Percentiles rank a stretch among this genome's conserved stretches.
These are phyloP conservation scores for Kryptolebias marmoratus DNA, from an alignment of 2,113 vertebrate species.

Conservation along the genomic window DNA sequence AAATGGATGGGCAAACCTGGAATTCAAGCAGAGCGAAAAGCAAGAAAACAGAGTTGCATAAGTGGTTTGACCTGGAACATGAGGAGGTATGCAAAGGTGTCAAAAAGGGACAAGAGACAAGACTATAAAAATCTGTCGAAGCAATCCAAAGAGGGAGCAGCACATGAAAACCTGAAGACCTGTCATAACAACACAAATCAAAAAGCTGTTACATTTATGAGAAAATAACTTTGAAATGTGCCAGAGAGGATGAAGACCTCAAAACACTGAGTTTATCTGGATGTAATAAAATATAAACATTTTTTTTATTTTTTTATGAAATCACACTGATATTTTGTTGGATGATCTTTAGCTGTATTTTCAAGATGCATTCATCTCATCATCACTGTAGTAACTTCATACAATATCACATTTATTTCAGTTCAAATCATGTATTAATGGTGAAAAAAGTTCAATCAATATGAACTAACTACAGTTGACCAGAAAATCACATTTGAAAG, in stretches of 20 bases:
- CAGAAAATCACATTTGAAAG: too few relatives aligned
- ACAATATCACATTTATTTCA: too few relatives aligned
- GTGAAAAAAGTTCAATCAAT: too few relatives aligned
- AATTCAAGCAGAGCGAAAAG: neutral
- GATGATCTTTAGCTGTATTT: neutral
- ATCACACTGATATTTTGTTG: neutral
- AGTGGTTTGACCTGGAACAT: neutral
- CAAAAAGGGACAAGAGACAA: neutral
- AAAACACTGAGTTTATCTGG: neutral
- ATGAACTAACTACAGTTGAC: too few relatives aligned
- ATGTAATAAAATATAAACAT: neutral
- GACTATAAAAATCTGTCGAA: neutral
- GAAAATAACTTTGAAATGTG: neutral
- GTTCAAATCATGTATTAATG: too few relatives aligned
- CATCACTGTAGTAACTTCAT: too few relatives aligned
- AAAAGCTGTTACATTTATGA: neutral
- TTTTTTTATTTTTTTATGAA: neutral
- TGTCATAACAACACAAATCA: neutral
- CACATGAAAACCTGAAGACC: neutral
- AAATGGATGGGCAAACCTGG: neutral
- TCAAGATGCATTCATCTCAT: too few relatives aligned
- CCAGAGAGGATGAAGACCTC: neutral
- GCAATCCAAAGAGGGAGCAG: neutral
- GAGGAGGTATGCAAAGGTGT: neutral
- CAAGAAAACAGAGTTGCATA: neutral